A percentile compares a stretch with the other conserved stretches of the same genome.
These are phyloP conservation scores for Actinia tenebrosa DNA, from an alignment of 64 coral and sea anemone genomes.

Conservation along the genomic window DNA sequence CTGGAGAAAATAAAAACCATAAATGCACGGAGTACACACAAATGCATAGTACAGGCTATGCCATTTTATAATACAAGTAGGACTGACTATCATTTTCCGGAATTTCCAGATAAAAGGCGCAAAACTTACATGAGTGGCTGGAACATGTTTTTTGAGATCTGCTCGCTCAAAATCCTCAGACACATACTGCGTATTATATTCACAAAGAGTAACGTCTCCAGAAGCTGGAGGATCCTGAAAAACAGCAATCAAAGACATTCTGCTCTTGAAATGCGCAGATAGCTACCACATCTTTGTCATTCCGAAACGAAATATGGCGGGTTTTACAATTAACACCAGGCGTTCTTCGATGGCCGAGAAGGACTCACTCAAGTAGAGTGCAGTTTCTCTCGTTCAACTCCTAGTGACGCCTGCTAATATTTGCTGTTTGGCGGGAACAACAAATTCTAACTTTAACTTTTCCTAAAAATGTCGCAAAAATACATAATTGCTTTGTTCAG, in stretches of 20 bases:
- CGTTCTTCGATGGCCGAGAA: conserved; percentile 6
- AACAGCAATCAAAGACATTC: conserved; percentile 54
- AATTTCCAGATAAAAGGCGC: background rate
- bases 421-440: background rate
- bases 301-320: conserved; percentile 27
- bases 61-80: background rate
- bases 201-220: conserved; percentile 75
- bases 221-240: conserved; percentile 54
- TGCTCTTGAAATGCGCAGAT: background rate
- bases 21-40: background rate
- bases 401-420: background rate
- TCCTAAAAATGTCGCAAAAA: background rate
- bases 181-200: conserved; percentile 64
- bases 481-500: background rate
- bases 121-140: background rate
- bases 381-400: background rate
- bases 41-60: background rate
- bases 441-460: too few species aligned
- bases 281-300: background rate
- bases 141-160: conserved; percentile 19
- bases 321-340: conserved; percentile 35
- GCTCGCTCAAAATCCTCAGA: conserved; percentile 45
- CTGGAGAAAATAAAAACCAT: background rate
- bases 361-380: background rate
- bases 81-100: background rate